Conservation (phyloP, 1,140 invertebrate species). For the Saccostrea cuccullata region DNA sequence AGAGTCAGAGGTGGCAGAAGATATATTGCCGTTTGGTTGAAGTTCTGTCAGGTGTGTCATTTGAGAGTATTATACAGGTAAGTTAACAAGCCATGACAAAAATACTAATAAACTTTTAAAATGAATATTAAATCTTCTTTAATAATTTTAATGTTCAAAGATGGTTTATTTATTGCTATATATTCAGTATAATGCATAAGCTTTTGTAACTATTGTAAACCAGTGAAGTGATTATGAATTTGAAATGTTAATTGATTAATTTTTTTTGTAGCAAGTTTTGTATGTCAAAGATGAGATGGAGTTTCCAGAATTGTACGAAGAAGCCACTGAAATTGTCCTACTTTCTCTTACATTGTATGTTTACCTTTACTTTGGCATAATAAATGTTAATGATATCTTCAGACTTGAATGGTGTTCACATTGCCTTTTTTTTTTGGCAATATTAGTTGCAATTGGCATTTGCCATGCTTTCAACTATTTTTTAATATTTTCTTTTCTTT, state of each 20-base stretch:
- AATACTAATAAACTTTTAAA: neutral
- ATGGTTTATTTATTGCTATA: too few species aligned
- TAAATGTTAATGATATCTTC: neutral
- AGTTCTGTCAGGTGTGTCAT: conserved; percentile 30
- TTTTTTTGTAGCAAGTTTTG: neutral
- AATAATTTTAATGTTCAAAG: too few species aligned
- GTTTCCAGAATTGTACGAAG: conserved; percentile 50
- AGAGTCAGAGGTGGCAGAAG: conserved; percentile 45
- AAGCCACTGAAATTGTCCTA: conserved; percentile 47
- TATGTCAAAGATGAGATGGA: conserved; percentile 42
- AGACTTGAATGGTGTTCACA: neutral
- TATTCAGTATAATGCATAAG: too few species aligned
- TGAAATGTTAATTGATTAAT: too few species aligned
- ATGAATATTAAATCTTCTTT: neutral
- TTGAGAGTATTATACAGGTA: conserved; percentile 44
- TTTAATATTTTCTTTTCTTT: neutral
- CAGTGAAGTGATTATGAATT: too few species aligned
- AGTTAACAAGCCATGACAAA: neutral
- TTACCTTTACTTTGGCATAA: neutral
- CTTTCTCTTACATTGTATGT: conserved; percentile 51
- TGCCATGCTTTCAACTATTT: too few species aligned
- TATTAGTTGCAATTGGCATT: too few species aligned
- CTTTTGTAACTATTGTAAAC: too few species aligned
- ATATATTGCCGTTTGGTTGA: conserved; percentile 41
- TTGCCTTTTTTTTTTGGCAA: too few species aligned